Conservation (phyloP, 37 sponge, comb jelly and placozoan genomes). For the Aphrocallistes beatrix region DNA sequence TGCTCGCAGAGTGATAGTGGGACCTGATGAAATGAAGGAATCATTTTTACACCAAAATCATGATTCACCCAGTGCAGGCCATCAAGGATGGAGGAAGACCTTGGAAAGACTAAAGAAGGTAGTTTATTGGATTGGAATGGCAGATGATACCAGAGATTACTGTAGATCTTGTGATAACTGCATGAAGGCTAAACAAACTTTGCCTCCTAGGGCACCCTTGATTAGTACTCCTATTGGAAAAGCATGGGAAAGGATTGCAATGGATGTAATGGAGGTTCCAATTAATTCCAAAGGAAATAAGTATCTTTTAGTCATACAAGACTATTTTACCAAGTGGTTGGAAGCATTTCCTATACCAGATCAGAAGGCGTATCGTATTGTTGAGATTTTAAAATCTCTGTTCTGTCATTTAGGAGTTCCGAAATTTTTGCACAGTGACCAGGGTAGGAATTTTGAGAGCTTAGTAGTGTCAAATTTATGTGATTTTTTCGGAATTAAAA, state of each 20-base stretch:
- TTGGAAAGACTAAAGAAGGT: not conserved
- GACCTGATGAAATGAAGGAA: not conserved
- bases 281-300: not conserved
- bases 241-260: constrained; percentile 30
- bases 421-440: not conserved
- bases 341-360: constrained; percentile 6
- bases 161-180: constrained; percentile 24
- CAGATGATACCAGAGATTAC: not conserved
- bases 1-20: not conserved
- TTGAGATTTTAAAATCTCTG: not conserved
- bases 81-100: constrained; percentile 20
- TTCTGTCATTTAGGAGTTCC: not conserved
- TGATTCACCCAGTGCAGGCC: constrained; percentile 27
- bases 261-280: constrained; percentile 34
- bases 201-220: not conserved
- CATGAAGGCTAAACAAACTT: constrained; percentile 13
- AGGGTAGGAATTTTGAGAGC: constrained; percentile 2
- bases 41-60: not conserved
- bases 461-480: not conserved
- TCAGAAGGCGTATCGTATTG: not conserved
- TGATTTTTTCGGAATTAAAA: not conserved
- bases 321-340: not conserved
- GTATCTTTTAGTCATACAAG: not conserved
- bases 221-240: constrained; percentile 21
- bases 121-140: constrained; percentile 28